phyloP scores from a whole-genome alignment of 1,140 invertebrate genomes.

The Meloidogyne hapla region DNA sequence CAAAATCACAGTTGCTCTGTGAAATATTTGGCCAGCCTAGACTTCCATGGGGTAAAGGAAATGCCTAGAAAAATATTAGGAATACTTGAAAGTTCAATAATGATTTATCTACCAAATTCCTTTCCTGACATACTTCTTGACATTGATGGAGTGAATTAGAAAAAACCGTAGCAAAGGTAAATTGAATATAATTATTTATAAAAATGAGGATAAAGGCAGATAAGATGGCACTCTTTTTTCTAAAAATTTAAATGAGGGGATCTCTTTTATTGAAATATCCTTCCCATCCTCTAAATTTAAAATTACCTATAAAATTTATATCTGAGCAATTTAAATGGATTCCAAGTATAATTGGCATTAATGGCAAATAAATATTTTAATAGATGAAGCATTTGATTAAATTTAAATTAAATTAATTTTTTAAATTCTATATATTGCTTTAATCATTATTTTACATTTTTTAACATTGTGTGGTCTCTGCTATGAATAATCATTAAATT shows the following conservation, averaged over 20 bases:
- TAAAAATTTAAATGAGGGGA: not conserved
- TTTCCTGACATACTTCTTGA: conserved; percentile 46
- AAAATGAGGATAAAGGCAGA: not conserved
- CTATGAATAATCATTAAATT: conserved; percentile 1
- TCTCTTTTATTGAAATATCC: too few relatives aligned
- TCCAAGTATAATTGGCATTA: not conserved
- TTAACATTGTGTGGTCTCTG: not conserved
- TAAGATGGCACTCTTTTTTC: not conserved
- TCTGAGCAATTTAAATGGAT: not conserved
- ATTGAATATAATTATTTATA: not conserved
- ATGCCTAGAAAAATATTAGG: conserved; percentile 24
- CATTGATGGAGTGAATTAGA: conserved; percentile 41
- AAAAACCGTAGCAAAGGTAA: conserved; percentile 16
- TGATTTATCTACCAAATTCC: conserved; percentile 47
- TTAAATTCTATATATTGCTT: not conserved
- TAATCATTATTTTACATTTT: not conserved
- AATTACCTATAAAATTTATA: not conserved
- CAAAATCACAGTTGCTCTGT: conserved; percentile 41
- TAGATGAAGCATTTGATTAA: not conserved
- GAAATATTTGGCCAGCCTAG: conserved; percentile 41
- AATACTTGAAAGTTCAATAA: not conserved
- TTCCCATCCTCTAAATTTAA: not conserved
- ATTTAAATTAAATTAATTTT: not conserved
- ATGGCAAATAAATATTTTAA: not conserved
- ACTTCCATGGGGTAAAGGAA: conserved; percentile 31